Base-by-base conservation (phyloP, 2,113 vertebrate genomes). In the Columbina picui region DNA sequence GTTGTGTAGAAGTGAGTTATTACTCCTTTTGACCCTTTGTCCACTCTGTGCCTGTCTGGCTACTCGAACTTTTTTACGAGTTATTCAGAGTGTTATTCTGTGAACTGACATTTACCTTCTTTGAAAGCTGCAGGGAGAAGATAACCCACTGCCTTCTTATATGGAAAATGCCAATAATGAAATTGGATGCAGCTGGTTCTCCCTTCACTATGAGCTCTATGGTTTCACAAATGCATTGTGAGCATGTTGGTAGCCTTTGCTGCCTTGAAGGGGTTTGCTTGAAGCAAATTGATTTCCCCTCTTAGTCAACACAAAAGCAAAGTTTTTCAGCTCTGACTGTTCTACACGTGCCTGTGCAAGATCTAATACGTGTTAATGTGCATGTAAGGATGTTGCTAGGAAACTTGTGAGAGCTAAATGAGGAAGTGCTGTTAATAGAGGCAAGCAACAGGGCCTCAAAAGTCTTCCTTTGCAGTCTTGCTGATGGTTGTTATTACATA, bases 371-470 rank as follows among this genome's bases (percentile, higher is more conserved):
- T 93, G 86, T 82, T 96, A 91, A 88, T 55, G 69, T 86, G 68
- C 57, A 70, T 47, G 73, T 60, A 79, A 92, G 50, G 59, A 74
- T 90, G 95, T 97, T 97, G 97, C 96, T 96, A 97, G 97, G 97
- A 93, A 90, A 97, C 97, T 84, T 74, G 68, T 27, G 41, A 87
- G 78, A 93, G 81, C 91, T 95, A 96, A 96, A 96, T 93, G 78
- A 85, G 81, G 93, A 97, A 77, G 90, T 60, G 65, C 68, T 93
- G 82, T 77, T 95, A 86, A 88, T 64, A 95, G 76, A 86, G 71
- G 34, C 77, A 90, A 86, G 45, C 6, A 3, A 71, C 32, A 87
- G 38, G 59, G 21, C 50, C 86, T 91, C 32, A 6, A 49, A 96
- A 92, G 16, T 88, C 74, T 89, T 84, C 50, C 68, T 84, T 87